Percentiles rank a stretch among this genome's conserved stretches.
Conservation (phyloP, 2,888 invertebrate species). For the Caenorhabditis wallacei region DNA sequence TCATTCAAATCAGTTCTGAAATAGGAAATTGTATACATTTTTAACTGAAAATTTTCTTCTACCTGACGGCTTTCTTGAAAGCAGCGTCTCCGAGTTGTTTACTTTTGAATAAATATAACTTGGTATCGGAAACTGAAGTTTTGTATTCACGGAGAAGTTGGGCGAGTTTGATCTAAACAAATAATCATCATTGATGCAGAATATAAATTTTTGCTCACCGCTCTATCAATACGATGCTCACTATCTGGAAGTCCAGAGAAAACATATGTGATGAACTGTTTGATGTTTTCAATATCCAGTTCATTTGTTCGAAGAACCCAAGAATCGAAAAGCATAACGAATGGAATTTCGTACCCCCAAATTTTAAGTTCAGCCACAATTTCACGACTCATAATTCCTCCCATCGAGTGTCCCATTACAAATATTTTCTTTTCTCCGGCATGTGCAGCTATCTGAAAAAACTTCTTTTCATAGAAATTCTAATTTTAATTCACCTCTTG, state of each 20-base stretch:
- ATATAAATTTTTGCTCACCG: no score
- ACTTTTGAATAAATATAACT: conserved; percentile 76
- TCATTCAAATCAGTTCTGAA: conserved; percentile 73
- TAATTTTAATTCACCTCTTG: conserved; percentile 73
- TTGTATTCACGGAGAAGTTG: conserved; percentile 70
- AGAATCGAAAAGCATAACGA: conserved; percentile 77
- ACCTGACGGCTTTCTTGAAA: conserved; percentile 76
- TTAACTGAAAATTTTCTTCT: not conserved
- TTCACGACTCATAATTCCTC: conserved; percentile 78
- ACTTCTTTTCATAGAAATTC: not conserved
- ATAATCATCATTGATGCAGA: not conserved
- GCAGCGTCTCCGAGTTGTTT: conserved; percentile 77
- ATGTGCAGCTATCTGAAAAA: conserved; percentile 70
- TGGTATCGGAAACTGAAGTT: conserved; percentile 64
- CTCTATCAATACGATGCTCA: conserved; percentile 65
- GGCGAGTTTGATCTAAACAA: conserved; percentile 64
- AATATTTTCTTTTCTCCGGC: conserved; percentile 67
- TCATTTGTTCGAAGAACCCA: conserved; percentile 74
- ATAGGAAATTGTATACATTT: not conserved
- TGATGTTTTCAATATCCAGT: conserved; percentile 69
- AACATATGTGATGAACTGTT: conserved; percentile 68
- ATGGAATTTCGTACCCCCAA: conserved; percentile 69
- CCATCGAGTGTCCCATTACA: conserved; percentile 80
- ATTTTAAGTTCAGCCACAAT: conserved; percentile 70
- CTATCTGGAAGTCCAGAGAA: conserved; percentile 71